Evolutionary conservation across 2,888 invertebrate genomes (phyloP).

Genomic region (Xanthia icteritia): DNA sequence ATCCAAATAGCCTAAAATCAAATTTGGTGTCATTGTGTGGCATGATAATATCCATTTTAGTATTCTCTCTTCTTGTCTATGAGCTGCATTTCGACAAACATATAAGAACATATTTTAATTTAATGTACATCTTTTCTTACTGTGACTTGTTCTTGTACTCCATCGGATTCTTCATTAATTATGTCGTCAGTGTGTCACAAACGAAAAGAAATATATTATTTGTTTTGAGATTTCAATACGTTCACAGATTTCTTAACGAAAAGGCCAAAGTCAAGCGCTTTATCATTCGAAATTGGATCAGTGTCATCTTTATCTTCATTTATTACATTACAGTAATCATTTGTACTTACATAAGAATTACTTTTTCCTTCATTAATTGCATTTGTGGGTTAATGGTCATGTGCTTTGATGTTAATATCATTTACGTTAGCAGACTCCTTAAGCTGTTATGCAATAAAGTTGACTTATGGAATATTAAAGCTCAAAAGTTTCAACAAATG

Average conservation of each 20-base stretch:
- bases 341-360: not conserved
- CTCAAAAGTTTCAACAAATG: not conserved
- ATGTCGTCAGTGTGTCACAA: not conserved
- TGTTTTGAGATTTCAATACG: slow-evolving; percentile 23
- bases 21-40: too few species aligned
- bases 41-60: too few species aligned
- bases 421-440: slow-evolving; percentile 19
- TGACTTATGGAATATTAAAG: slow-evolving; percentile 38
- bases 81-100: not conserved
- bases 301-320: not conserved
- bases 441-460: slow-evolving; percentile 34
- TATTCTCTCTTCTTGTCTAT: too few species aligned
- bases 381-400: not conserved
- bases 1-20: too few species aligned
- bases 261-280: not conserved
- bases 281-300: slow-evolving; percentile 29
- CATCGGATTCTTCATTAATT: slow-evolving; percentile 27
- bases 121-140: slow-evolving; percentile 3
- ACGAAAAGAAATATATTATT: slow-evolving; percentile 14
- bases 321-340: not conserved
- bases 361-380: not conserved
- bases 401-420: slow-evolving; percentile 29
- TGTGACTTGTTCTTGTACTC: not conserved
- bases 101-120: not conserved
- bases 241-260: slow-evolving; percentile 25